Evolutionary conservation across 2,797 vertebrate species (phyloP), one percentile per base, ranked within the genome.

Genomic region (Spinibarbus caldwelli): DNA sequence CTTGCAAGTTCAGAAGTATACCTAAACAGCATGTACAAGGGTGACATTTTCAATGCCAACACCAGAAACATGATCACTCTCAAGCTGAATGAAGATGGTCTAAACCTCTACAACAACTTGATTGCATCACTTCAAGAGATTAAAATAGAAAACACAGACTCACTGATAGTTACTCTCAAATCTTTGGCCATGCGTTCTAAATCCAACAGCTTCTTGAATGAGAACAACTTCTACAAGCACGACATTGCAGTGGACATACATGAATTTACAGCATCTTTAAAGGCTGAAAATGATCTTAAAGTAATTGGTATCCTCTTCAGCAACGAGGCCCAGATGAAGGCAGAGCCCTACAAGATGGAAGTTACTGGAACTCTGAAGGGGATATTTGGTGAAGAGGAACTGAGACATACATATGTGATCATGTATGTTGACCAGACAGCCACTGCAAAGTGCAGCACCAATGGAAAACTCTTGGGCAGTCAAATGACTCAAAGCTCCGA

Each of bases 211-310:
- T 83, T 96, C 86, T 93, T 97, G n/a, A 91, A 95, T 90, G 47
- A 90, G 36, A 94, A 91, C 77, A 98, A 96, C 92, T 96, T 94
- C 87, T 97, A 99, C 90, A 97, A 95, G 87, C 97, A 99, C 82
- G 93, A 94, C 82, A 95, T 97, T 90, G 95, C 95, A 52, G 86
- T 98, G 19, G 94, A 95, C 12, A 87, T 97, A 45, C 91, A 95
- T 80, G 95, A 83, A 52, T 96, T 88, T 26, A 94, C 87, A 38
- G 92, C 96, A 57, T 92, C 92, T 23, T 92, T 94, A 70, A 91
- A 87, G 68, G 89, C 97, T 80, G 96, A 90, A 90, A 97, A 96
- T 89, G 93, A 96, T 86, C 89, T 99, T 78, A 97, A 97, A 89
- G 95, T 97, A 29, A 91, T 89, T 47, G 92, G 90, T 67, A 86